phyloP scores from a whole-genome alignment of 2,888 invertebrate genomes.

The Oxyscelio sp. region DNA sequence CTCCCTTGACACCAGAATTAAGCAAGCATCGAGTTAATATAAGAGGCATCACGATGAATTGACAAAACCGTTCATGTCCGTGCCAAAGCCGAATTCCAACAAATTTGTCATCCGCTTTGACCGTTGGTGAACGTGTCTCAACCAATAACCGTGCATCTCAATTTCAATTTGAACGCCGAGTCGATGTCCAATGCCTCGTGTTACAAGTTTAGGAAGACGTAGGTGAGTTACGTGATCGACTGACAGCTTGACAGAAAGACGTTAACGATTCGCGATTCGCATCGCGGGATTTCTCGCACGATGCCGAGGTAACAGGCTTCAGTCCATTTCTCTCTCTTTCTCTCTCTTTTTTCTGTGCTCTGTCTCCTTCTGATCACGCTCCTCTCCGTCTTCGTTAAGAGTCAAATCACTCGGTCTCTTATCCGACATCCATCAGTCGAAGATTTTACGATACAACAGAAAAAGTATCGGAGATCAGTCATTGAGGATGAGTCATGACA shows the following conservation, averaged over 20 bases:
- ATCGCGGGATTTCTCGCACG: slow-evolving; percentile 77
- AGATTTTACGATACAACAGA: slow-evolving; percentile 46
- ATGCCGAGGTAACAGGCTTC: slow-evolving; percentile 63
- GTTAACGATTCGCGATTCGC: slow-evolving; percentile 85
- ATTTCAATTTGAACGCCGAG: slow-evolving; percentile 56
- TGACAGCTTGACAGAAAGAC: slow-evolving; percentile 86
- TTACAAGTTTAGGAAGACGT: slow-evolving; percentile 83
- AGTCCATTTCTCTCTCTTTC: slow-evolving; percentile 35
- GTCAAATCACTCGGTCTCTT: slow-evolving; percentile 62
- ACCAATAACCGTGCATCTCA: slow-evolving; percentile 68
- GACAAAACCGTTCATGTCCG: slow-evolving; percentile 26
- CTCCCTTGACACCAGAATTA: slow-evolving; percentile 5
- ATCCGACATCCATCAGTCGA: slow-evolving; percentile 58
- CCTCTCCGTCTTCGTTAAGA: slow-evolving; percentile 47
- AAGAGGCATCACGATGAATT: slow-evolving; percentile 35
- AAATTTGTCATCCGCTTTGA: slow-evolving; percentile 59
- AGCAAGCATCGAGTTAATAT: slow-evolving; percentile 17
- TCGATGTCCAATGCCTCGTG: slow-evolving; percentile 62
- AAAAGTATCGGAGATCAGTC: slow-evolving; percentile 17
- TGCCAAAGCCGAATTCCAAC: slow-evolving; percentile 52
- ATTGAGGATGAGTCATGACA: slow-evolving; percentile 7
- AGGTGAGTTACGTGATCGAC: slow-evolving; percentile 83
- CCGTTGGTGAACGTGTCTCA: slow-evolving; percentile 36
- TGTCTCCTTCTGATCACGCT: slow-evolving; percentile 18
- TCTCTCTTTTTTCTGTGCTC: slow-evolving; percentile 51